Evolutionary conservation across 2,797 vertebrate species (phyloP).

Genomic region (Spizella passerina): DNA sequence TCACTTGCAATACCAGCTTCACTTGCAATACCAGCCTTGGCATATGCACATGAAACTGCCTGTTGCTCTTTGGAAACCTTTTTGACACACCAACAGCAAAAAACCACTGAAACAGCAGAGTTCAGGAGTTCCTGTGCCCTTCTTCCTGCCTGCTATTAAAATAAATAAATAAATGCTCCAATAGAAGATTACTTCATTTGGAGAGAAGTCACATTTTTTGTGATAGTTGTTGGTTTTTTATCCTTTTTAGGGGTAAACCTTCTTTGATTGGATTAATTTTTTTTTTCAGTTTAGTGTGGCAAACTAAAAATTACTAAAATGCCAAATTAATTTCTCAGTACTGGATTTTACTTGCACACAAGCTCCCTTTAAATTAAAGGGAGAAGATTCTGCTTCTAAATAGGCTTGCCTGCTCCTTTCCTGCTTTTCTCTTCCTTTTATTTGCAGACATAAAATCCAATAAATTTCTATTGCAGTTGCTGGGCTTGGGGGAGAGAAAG

Average conservation of each 20-base stretch:
- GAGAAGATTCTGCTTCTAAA: neutral
- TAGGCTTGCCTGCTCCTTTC: neutral
- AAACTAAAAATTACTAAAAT: neutral
- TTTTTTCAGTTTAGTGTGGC: neutral
- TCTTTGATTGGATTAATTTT: neutral
- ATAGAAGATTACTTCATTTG: neutral
- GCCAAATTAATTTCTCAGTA: neutral
- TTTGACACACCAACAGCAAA: neutral
- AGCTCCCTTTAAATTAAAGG: neutral
- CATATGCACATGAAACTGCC: accelerated
- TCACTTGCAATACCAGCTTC: too few species aligned
- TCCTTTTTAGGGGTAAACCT: too few species aligned
- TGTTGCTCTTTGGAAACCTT: neutral
- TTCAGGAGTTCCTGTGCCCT: neutral
- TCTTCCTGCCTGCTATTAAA: neutral
- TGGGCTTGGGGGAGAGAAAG: neutral
- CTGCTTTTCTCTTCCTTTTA: neutral
- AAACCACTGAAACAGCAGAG: neutral
- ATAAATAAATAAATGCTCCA: neutral
- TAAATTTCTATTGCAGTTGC: conserved; percentile 23
- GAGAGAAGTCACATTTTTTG: neutral
- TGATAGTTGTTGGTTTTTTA: neutral
- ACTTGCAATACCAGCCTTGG: neutral
- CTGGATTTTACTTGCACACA: neutral
- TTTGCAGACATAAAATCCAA: conserved; percentile 41